Conservation (phyloP, 2,797 vertebrate species). For the Crenuchus spilurus region DNA sequence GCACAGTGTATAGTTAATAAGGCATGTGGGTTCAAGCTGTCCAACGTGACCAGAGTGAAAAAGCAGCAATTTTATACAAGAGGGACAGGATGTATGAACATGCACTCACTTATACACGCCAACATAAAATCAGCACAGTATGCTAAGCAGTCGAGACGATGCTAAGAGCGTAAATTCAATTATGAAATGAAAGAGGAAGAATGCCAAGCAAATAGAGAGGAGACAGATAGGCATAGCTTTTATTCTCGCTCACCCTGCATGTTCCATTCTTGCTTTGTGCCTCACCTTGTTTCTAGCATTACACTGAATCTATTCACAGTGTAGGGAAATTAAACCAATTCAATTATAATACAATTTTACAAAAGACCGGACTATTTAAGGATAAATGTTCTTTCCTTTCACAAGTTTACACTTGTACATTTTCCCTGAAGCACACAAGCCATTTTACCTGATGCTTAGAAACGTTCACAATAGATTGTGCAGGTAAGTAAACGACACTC, state of each 20-base stretch:
- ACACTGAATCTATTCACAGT: conserved; percentile 6
- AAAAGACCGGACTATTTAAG: background rate
- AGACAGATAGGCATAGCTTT: conserved; percentile 32
- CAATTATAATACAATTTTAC: background rate
- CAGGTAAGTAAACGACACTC: too few relatives aligned
- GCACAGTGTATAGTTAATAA: conserved; percentile 52
- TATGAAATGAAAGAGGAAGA: conserved; percentile 42
- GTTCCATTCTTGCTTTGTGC: background rate
- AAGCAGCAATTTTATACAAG: conserved; percentile 61
- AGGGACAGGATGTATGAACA: conserved; percentile 21
- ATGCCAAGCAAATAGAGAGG: conserved; percentile 31
- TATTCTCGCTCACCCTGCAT: conserved; percentile 15
- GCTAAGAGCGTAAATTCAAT: conserved; percentile 51
- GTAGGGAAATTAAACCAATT: conserved; percentile 12
- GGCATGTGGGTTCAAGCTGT: conserved; percentile 22
- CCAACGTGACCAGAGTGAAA: conserved; percentile 56
- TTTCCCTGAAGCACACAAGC: too few relatives aligned
- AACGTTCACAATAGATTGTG: too few relatives aligned
- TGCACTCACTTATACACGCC: conserved; percentile 2
- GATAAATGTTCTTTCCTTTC: background rate
- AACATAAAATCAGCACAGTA: conserved; percentile 11
- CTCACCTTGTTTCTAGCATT: conserved; percentile 20
- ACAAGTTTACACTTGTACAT: too few relatives aligned
- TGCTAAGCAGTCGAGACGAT: too few relatives aligned
- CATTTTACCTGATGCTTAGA: too few relatives aligned